phyloP scores from a whole-genome alignment of 2,113 vertebrate genomes.

The Festucalex cinctus region DNA sequence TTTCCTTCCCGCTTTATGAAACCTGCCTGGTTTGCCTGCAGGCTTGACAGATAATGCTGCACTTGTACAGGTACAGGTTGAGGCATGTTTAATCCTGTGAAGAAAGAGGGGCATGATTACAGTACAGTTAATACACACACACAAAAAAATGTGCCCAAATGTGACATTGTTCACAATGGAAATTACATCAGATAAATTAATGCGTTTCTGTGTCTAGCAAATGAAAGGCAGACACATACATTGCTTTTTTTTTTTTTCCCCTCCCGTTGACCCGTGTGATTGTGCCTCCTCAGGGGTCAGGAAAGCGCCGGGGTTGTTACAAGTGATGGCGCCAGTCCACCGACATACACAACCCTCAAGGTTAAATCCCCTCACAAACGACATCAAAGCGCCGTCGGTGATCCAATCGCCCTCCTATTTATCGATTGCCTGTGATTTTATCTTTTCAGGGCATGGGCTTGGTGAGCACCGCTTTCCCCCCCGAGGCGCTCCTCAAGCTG shows the following conservation, averaged over 20 bases:
- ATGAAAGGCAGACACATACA: too few relatives aligned
- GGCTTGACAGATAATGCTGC: not conserved
- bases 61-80: not conserved
- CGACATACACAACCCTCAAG: conserved; percentile 87
- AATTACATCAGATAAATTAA: not conserved
- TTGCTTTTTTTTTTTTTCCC: not conserved
- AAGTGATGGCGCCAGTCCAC: conserved; percentile 84
- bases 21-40: conserved; percentile 57
- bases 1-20: conserved; percentile 18
- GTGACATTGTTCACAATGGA: not conserved
- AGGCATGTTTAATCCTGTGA: conserved; percentile 15
- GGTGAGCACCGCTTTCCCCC: conserved; percentile 84
- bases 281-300: conserved; percentile 82
- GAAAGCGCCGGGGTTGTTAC: conserved; percentile 96
- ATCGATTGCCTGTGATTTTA: not conserved
- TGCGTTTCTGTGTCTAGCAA: too few relatives aligned
- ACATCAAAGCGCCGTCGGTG: not conserved
- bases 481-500: conserved; percentile 88
- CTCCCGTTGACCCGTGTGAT: not conserved
- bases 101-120: not conserved
- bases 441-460: conserved; percentile 89
- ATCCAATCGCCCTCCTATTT: not conserved
- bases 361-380: conserved; percentile 54
- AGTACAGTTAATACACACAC: not conserved
- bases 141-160: not conserved